Evolutionary conservation across 1,140 invertebrate genomes (phyloP).

Genomic region (Brachionus rubens): DNA sequence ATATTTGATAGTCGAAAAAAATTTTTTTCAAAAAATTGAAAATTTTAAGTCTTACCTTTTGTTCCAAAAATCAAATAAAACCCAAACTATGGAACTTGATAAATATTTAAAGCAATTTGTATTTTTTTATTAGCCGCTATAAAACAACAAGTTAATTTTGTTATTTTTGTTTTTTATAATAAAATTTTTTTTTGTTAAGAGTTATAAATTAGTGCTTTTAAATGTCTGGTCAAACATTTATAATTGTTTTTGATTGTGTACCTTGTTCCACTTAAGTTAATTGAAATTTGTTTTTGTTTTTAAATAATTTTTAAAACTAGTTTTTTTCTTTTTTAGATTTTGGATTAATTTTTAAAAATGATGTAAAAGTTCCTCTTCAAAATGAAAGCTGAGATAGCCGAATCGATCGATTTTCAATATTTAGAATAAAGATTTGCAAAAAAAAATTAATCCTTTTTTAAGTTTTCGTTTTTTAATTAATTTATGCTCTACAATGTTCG

Average conservation of each 20-base stretch:
- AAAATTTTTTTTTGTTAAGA: background rate
- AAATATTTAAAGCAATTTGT: conserved; percentile 36
- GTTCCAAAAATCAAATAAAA: no score
- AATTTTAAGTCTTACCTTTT: no score
- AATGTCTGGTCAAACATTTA: conserved; percentile 41
- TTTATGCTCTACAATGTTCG: no score
- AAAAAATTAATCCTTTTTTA: no score
- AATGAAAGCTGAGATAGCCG: no score
- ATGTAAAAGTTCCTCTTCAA: no score
- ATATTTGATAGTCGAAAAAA: conserved; percentile 3
- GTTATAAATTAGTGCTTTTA: conserved; percentile 26
- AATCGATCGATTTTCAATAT: background rate
- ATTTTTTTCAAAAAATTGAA: background rate
- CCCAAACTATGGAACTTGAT: background rate
- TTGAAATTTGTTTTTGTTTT: background rate
- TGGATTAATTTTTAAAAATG: no score
- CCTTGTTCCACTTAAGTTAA: background rate
- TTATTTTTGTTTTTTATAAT: no score
- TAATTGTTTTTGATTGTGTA: background rate
- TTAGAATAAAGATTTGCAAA: background rate
- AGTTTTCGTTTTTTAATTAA: no score
- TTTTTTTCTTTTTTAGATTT: background rate
- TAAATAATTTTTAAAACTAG: background rate
- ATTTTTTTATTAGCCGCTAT: background rate
- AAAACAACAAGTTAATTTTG: background rate